phyloP scores from a whole-genome alignment of 2,888 invertebrate species.

The Alloscopus bannaensis region DNA sequence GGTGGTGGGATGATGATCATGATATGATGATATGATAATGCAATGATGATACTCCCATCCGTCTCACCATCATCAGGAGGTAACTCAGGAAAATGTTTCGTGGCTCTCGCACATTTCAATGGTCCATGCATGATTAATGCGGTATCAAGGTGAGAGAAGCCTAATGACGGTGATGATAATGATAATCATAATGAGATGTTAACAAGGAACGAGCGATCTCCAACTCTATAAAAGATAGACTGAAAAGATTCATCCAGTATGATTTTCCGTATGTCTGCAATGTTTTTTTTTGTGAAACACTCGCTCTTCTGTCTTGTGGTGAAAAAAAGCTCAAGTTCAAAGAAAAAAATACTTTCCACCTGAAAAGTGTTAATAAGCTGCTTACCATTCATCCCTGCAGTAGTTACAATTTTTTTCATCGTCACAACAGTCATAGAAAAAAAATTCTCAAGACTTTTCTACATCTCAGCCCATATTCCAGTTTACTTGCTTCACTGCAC shows the following conservation, averaged over 20 bases:
- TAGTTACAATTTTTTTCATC: conserved; percentile 22
- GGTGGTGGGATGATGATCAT: conserved; percentile 10
- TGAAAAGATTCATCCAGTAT: too few species aligned
- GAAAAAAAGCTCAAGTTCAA: conserved; percentile 1
- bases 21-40: too few species aligned
- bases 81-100: conserved; percentile 2
- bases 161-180: conserved; percentile 53
- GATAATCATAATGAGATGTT: conserved; percentile 56
- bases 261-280: too few species aligned
- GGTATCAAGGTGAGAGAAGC: conserved; percentile 57
- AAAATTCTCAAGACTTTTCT: too few species aligned
- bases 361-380: conserved; percentile 61
- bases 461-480: conserved; percentile 29
- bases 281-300: too few species aligned
- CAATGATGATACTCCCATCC: conserved; percentile 40
- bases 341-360: conserved; percentile 35
- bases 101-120: conserved; percentile 6
- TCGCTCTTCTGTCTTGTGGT: too few species aligned
- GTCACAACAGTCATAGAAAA: too few species aligned
- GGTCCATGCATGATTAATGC: conserved; percentile 50
- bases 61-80: conserved; percentile 17
- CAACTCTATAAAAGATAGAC: background rate
- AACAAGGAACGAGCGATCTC: conserved; percentile 47
- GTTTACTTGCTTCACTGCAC: conserved; percentile 48
- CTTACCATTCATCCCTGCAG: conserved; percentile 44